A percentile compares a stretch with the other conserved stretches of the same genome.
Evolutionary conservation across 2,113 vertebrate genomes (phyloP).

Genomic region (Cichladusa arquata): DNA sequence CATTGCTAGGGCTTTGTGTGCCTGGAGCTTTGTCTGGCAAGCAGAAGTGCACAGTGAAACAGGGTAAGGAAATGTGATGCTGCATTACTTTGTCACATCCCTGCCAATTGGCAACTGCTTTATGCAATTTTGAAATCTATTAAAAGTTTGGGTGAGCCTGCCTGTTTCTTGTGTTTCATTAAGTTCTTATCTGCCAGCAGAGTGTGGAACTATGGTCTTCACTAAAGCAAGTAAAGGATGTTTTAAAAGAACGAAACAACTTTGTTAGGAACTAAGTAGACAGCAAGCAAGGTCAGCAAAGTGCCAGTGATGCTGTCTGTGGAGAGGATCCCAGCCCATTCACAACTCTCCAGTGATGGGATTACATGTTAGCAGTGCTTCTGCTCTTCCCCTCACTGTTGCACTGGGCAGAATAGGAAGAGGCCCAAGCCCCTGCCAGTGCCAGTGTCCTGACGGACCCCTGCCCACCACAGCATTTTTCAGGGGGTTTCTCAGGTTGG

Average conservation of each 20-base stretch:
- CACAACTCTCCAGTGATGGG: not conserved
- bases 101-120: not conserved
- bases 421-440: not conserved
- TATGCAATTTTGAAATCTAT: not conserved
- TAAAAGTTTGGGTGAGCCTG: not conserved
- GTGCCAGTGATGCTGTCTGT: not conserved
- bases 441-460: not conserved
- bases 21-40: not conserved
- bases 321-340: not conserved
- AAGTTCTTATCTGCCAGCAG: not conserved
- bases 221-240: not conserved
- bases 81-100: not conserved
- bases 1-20: not conserved
- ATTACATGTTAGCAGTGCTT: not conserved
- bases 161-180: not conserved
- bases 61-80: not conserved
- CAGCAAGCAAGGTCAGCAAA: not conserved
- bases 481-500: not conserved
- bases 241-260: not conserved
- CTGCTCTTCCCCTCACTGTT: not conserved
- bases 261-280: not conserved
- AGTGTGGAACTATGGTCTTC: not conserved
- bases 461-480: not conserved
- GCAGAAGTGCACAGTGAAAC: accelerated
- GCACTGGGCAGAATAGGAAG: not conserved